These are phyloP conservation scores for Troides aeacus DNA, from an alignment of 2,888 invertebrate species.

Conservation along the genomic window DNA sequence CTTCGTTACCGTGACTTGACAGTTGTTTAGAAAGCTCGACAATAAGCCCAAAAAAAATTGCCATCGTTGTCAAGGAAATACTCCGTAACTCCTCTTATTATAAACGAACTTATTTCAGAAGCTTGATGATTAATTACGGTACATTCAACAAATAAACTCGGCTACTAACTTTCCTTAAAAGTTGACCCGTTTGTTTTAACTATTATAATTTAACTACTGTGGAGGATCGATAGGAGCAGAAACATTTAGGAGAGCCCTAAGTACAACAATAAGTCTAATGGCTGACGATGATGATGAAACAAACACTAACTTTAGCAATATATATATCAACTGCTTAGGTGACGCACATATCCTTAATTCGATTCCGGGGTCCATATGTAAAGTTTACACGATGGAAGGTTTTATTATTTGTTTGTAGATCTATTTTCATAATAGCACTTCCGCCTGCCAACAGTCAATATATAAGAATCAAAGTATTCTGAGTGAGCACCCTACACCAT, in stretches of 20 bases:
- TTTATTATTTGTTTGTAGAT: too few species aligned
- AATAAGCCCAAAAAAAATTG: not conserved
- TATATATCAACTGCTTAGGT: too few species aligned
- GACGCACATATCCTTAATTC: too few species aligned
- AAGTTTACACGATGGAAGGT: too few species aligned
- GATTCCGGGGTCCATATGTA: too few species aligned
- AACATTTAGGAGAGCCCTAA: too few species aligned
- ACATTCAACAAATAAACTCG: not conserved
- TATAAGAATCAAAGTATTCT: not conserved
- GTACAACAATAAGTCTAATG: too few species aligned
- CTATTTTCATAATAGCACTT: too few species aligned
- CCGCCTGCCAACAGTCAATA: too few species aligned
- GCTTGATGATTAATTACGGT: constrained; percentile 2
- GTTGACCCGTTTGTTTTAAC: not conserved
- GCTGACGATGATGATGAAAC: too few species aligned
- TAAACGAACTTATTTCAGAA: not conserved
- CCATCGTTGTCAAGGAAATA: not conserved
- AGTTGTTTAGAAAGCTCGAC: not conserved
- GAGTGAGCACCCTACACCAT: not conserved
- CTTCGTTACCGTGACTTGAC: not conserved
- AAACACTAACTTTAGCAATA: too few species aligned
- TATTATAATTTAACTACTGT: not conserved
- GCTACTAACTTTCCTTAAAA: not conserved
- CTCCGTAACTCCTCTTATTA: not conserved
- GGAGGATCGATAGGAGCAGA: not conserved